Evolutionary conservation across 2,113 vertebrate genomes (phyloP), one percentile per base, ranked within the genome.

Genomic region (Athene noctua): DNA sequence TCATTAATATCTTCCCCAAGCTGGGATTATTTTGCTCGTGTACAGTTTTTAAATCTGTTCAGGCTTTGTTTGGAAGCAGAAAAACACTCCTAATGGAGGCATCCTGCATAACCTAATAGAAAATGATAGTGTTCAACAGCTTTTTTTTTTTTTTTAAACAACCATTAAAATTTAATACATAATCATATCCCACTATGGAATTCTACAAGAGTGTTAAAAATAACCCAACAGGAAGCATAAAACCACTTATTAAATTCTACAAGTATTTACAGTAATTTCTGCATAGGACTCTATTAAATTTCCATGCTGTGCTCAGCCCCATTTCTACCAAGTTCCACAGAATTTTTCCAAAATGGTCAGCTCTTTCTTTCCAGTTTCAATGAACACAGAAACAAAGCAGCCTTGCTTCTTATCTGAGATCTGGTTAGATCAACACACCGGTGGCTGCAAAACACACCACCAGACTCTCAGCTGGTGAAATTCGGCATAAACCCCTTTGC

Each of bases 201-300:
- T 96, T 88, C 88, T 78, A 27, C 59, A 74, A 58, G 82, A 96
- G 92, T 66, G 82, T 94, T 95, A 97, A 97, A 96, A 96, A 96
- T 96, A 96, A 94, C 95, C 96, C 86, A 93, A 90, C 79, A 95
- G 96, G 95, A 97, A 96, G 88, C 79, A 96, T 95, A 96, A 97
- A 97, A 92, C 51, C 63, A 59, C 81, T 92, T 92, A 96, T 94
- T 96, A 96, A 97, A 96, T 96, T 94, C 92, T 96, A 70, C 87
- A 93, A 68, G 71, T 92, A 95, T 96, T 96, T 97, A 93, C 92
- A 93, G 87, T 95, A 93, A 95, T 94, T 97, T 95, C 92, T 93
- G 86, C 82, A 80, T 55, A 73, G 61, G 88, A 94, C 88, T 96
- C 94, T 83, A 88, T 93, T 87, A 95, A 93, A 90, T 87, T 96